Evolutionary conservation across 2,113 vertebrate genomes (phyloP).

Genomic region (Oreotrochilus melanogaster): DNA sequence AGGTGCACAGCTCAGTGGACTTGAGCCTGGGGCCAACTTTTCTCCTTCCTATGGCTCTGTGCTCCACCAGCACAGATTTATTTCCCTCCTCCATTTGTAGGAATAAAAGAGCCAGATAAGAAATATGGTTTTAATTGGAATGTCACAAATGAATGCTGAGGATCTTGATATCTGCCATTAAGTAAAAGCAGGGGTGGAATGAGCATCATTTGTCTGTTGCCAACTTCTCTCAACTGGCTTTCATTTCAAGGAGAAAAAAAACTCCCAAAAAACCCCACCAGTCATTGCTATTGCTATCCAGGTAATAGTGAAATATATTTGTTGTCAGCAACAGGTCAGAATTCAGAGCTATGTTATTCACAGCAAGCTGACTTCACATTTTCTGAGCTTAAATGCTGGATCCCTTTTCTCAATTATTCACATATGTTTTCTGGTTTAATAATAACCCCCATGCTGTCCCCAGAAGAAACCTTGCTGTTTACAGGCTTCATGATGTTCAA

Average conservation of each 20-base stretch:
- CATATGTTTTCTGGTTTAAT: conserved; percentile 65
- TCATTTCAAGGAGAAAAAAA: conserved; percentile 44
- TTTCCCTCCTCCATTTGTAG: conserved; percentile 30
- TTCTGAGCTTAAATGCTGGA: conserved; percentile 48
- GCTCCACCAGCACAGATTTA: conserved; percentile 33
- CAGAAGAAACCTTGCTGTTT: conserved; percentile 27
- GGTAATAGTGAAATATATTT: conserved; percentile 71
- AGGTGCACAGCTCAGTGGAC: background rate
- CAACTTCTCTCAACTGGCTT: conserved; percentile 70
- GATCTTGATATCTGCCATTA: conserved; percentile 53
- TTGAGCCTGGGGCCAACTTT: accelerated
- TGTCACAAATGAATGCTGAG: conserved; percentile 34
- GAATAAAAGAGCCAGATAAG: conserved; percentile 56
- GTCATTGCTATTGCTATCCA: conserved; percentile 11
- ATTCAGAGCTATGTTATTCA: conserved; percentile 60
- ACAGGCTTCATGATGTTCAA: background rate
- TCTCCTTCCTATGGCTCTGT: background rate
- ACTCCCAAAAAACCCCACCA: background rate
- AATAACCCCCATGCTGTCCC: conserved; percentile 48
- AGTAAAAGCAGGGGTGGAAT: conserved; percentile 68
- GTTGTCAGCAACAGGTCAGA: conserved; percentile 68
- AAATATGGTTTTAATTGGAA: conserved; percentile 73
- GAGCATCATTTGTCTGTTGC: conserved; percentile 71
- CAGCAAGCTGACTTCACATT: conserved; percentile 63
- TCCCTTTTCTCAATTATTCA: conserved; percentile 62